Percentiles rank a stretch among this genome's conserved stretches.
Evolutionary conservation across 2,888 invertebrate genomes (phyloP).

Genomic region (Diplolepis rosae): DNA sequence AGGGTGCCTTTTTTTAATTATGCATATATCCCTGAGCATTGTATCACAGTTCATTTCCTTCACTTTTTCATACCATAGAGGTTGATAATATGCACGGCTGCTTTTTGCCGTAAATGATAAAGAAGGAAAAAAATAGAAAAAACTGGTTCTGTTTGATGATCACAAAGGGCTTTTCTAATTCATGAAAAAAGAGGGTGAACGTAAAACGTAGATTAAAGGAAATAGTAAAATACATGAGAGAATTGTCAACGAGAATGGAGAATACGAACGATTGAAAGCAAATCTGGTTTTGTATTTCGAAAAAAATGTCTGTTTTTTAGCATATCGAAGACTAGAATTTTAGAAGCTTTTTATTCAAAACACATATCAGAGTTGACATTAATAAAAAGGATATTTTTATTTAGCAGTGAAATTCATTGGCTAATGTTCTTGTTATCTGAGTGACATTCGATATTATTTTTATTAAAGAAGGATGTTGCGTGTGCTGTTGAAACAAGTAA

Average conservation of each 20-base stretch:
- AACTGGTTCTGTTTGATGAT: slow-evolving; percentile 13
- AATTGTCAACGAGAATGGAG: not conserved
- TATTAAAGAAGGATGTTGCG: not conserved
- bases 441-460: not conserved
- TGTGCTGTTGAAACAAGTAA: not conserved
- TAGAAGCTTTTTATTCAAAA: too few relatives aligned
- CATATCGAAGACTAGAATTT: too few relatives aligned
- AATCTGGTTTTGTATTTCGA: too few relatives aligned
- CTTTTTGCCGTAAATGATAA: not conserved
- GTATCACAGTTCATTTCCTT: slow-evolving; percentile 1
- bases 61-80: slow-evolving; percentile 4
- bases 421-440: not conserved
- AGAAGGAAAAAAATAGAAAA: not conserved
- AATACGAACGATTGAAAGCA: too few relatives aligned
- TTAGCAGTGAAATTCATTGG: not conserved
- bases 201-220: not conserved
- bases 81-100: not conserved
- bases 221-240: not conserved
- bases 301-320: too few relatives aligned
- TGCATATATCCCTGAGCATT: not conserved
- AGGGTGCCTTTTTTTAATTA: slow-evolving; percentile 7
- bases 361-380: too few relatives aligned
- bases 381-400: too few relatives aligned
- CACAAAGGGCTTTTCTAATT: not conserved
- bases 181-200: not conserved